phyloP scores from a whole-genome alignment of 2,113 vertebrate genomes.

The Oryzias melastigma region DNA sequence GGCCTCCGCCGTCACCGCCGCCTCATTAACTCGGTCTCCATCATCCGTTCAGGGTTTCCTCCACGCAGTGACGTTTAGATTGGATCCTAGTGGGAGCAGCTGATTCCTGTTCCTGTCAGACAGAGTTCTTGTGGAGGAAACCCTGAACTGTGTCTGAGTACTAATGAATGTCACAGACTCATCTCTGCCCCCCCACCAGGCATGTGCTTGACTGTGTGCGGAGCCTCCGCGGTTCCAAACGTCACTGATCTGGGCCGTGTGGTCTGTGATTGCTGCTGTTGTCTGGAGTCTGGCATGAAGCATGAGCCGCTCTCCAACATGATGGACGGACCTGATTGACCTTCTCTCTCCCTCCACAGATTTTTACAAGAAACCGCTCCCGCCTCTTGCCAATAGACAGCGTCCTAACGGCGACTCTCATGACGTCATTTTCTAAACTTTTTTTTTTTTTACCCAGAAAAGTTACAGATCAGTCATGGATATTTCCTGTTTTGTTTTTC shows the following conservation, averaged over 20 bases:
- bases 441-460: constrained; percentile 5
- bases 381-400: constrained; percentile 74
- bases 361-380: constrained; percentile 82
- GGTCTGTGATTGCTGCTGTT: too few species aligned
- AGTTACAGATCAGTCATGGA: constrained; percentile 55
- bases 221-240: constrained; percentile 25
- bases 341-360: constrained; percentile 68
- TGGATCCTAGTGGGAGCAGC: background rate
- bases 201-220: constrained; percentile 38
- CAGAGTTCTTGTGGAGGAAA: constrained; percentile 29
- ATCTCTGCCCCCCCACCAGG: constrained; percentile 22
- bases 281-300: background rate
- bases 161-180: constrained; percentile 29
- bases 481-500: constrained; percentile 62
- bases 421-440: constrained; percentile 73
- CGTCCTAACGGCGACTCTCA: constrained; percentile 77
- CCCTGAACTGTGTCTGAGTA: constrained; percentile 38
- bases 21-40: constrained; percentile 24
- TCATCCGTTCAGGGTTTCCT: constrained; percentile 31
- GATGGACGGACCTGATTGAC: constrained; percentile 23
- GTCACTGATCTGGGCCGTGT: too few species aligned
- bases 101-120: background rate
- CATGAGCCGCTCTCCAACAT: background rate
- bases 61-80: background rate
- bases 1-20: background rate